Base-by-base conservation (phyloP, 2,888 invertebrate species). In the Orthonevra nobilis region DNA sequence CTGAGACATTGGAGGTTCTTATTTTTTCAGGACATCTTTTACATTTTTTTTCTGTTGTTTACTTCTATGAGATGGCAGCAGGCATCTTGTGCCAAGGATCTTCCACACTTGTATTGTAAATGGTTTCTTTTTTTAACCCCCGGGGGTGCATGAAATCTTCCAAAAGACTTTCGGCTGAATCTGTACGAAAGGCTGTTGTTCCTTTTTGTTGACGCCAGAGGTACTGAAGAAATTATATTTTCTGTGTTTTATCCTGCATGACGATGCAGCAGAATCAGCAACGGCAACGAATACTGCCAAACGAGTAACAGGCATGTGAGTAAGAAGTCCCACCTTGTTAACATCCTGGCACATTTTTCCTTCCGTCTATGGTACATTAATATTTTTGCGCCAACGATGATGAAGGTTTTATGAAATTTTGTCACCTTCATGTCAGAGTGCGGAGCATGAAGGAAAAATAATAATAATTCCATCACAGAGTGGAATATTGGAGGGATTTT, bases 391-490 rank as follows among this genome's bases (percentile, higher is more conserved):
- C 26, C 60, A 26, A 44, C n/a, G 50, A 50, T 23, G 54, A 64
- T 63, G 75, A 56, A 14, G 26, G 20, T 58, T 64, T 73, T 58
- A 66, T 70, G 48, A 50, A 56, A 63, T 63, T 50, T 63, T 61
- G 15, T 64, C 56, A 64, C 50, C 50, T 48, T 15, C 32, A 28
- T 32, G 34, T 34, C 36, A 52, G 34, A 26, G 32, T n/a, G 15
- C 10, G 48, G 32, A 6, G 28, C 46, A 28, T 9, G 17, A 42
- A n/a, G 5, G 34, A 14, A 42, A n/a, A n/a, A n/a, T n/a, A n/a
- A n/a, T n/a, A n/a, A 26, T 12, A 30, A 54, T 46, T 68, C 23
- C 17, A 50, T 34, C 14, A 14, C 48, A 17, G 10, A 34, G 30
- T 12, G 15, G 19, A 20, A 12, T 17, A 42, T 32, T 3, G 30